Percentiles rank a stretch among this genome's conserved stretches.
Evolutionary conservation across 2,797 vertebrate genomes (phyloP).

Genomic region (Megalops cyprinoides): DNA sequence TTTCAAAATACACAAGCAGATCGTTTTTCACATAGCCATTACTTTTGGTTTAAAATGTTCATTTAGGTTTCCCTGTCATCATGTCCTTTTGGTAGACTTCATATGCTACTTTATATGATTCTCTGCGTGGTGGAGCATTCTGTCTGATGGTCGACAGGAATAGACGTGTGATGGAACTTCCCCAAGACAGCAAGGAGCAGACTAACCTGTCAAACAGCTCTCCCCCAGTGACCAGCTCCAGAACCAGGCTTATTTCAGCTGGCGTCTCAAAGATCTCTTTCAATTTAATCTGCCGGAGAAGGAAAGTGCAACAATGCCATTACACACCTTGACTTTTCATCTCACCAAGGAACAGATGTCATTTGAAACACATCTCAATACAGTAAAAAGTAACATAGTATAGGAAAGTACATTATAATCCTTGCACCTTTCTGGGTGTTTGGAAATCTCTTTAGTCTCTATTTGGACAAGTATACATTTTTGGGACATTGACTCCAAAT

Average conservation of each 20-base stretch:
- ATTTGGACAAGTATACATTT: too few species aligned
- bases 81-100: not conserved
- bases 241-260: conserved; percentile 83
- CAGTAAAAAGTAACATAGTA: conserved; percentile 18
- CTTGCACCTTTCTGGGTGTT: too few species aligned
- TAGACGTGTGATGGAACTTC: not conserved
- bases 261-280: conserved; percentile 90
- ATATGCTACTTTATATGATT: not conserved
- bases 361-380: not conserved
- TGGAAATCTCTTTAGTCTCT: too few species aligned
- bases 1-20: too few species aligned
- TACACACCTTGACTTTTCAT: too few species aligned
- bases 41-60: not conserved
- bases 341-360: not conserved
- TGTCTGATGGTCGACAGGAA: not conserved
- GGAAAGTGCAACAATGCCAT: not conserved
- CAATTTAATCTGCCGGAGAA: conserved; percentile 79
- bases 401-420: too few species aligned
- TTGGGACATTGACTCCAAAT: too few species aligned
- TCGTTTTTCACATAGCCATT: too few species aligned
- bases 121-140: not conserved
- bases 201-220: conserved; percentile 86
- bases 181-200: not conserved
- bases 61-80: not conserved
- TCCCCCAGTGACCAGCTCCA: conserved; percentile 86